Conservation (phyloP, 2,113 vertebrate genomes). For the Solenodon paradoxus region DNA sequence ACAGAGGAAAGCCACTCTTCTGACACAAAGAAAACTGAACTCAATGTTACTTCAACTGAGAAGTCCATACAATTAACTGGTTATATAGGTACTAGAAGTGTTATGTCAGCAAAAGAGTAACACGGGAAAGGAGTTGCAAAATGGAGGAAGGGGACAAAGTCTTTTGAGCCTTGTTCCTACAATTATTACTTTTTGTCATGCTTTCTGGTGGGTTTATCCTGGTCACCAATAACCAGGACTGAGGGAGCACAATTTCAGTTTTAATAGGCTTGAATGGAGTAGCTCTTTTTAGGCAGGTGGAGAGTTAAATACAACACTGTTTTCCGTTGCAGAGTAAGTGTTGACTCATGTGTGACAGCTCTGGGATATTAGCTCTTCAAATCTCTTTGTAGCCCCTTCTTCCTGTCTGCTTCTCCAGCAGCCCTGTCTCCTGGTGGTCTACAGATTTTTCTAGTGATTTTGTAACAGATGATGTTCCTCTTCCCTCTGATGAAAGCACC, state of each 20-base stretch:
- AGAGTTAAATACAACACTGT: background rate
- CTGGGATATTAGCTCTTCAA: background rate
- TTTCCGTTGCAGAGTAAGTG: background rate
- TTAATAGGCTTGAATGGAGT: background rate
- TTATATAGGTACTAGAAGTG: background rate
- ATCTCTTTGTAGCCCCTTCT: background rate
- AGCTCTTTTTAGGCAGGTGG: background rate
- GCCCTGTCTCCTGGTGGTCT: background rate
- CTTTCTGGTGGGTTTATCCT: background rate
- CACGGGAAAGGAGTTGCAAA: rapidly evolving
- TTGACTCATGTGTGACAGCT: background rate
- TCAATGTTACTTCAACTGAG: background rate
- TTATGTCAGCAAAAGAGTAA: background rate
- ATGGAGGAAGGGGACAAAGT: background rate
- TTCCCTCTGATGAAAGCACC: background rate
- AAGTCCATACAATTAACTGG: background rate
- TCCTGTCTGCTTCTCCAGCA: background rate
- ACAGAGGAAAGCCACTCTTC: background rate
- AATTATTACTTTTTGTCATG: background rate
- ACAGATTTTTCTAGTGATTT: background rate
- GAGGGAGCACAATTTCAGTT: background rate
- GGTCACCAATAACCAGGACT: too few species aligned
- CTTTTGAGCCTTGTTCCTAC: background rate
- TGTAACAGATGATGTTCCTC: background rate
- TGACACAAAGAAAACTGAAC: background rate